Base-by-base conservation (phyloP, 2,888 invertebrate genomes). In the Seira sanloemensis region DNA sequence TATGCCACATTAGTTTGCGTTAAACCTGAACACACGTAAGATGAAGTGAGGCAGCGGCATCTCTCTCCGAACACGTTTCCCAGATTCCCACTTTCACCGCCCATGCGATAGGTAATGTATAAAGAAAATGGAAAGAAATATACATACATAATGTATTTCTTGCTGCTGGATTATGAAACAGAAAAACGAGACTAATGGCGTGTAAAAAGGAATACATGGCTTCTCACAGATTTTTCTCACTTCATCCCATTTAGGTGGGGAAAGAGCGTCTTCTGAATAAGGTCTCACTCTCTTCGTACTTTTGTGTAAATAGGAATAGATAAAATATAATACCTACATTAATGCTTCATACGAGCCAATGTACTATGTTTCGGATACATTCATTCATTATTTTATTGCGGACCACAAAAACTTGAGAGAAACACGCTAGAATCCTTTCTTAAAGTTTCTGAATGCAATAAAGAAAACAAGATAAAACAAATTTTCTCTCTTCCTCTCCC, bases 1-100 rank as follows among this genome's bases (percentile, higher is more conserved):
- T 81, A 81, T 81, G 81, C 81, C 75, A 81, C 81, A 81, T 81
- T 81, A 81, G 81, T 81, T 81, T 76, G 81, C 75, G 69, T 81
- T 81, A 81, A 58, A 62, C 67, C 72, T 65, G n/a, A 75, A 46
- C 58, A 66, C 25, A 67, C 21, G 26, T 16, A 71, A 71, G 66
- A 75, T 81, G 4, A 46, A 79, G 73, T 67, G 67, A 67, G 81
- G 25, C 37, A 4, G 58, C 9, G 18, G 4, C 37, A 4, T 37
- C 12, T 37, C 4, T 12, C 37, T 37, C 37, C 37, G n/a, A n/a
- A n/a, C n/a, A 37, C 37, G 12, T 37, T n/a, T n/a, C n/a, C n/a
- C n/a, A n/a, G n/a, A n/a, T n/a, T n/a, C 25, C 66, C 58, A 68
- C 74, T 81, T 69, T 75, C 75, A 37, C 69, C 37, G 24, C 73